A percentile compares a stretch with the other conserved stretches of the same genome.
Conservation (phyloP, 2,113 vertebrate genomes). For the Amphiprion ocellaris region DNA sequence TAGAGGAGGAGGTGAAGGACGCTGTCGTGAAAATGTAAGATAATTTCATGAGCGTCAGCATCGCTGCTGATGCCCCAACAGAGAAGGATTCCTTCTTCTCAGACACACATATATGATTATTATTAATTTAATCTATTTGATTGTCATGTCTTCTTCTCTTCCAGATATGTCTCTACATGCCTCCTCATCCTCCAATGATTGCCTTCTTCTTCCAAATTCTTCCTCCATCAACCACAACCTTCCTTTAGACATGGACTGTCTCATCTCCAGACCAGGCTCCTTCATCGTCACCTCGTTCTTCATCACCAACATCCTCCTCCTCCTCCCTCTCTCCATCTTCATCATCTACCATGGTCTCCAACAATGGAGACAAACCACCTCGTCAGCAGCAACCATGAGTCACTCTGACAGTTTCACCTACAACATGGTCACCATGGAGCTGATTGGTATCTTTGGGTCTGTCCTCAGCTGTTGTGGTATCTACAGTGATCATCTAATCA, state of each 20-base stretch:
- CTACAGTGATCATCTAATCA: rapidly evolving
- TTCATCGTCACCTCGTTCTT: background rate
- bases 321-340: background rate
- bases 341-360: background rate
- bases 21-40: too few relatives aligned
- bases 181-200: background rate
- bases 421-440: background rate
- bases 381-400: background rate
- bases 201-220: too few relatives aligned
- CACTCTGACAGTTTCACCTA: background rate
- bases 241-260: background rate
- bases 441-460: background rate
- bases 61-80: too few relatives aligned
- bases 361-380: background rate
- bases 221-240: too few relatives aligned
- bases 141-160: too few relatives aligned
- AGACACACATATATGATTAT: too few relatives aligned
- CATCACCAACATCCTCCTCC: background rate
- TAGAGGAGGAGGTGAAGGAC: too few relatives aligned
- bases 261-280: background rate
- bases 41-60: too few relatives aligned
- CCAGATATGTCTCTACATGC: background rate
- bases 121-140: too few relatives aligned
- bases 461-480: background rate
- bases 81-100: too few relatives aligned